Evolutionary conservation across 2,888 invertebrate genomes (phyloP), one percentile per base, ranked within the genome.

Genomic region (Epistrophella euchroma): DNA sequence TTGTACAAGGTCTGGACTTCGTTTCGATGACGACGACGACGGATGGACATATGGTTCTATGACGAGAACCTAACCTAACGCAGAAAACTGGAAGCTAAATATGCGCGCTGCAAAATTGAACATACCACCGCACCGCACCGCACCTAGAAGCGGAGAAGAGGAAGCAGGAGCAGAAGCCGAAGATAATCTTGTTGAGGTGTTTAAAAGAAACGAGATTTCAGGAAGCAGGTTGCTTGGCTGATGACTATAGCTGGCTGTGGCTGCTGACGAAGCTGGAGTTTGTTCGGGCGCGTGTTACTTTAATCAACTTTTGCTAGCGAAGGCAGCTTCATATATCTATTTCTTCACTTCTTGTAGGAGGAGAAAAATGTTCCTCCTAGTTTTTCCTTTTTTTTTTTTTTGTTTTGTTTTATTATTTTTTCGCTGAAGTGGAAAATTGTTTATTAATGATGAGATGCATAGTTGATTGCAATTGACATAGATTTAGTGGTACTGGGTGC

Each of bases 391-490:
- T 50, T 47, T 32, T 56, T 56, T 32, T 58, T 56, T 32, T 56
- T 32, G 13, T 56, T 56, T 11, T 56, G n/a, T 43, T 43, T n/a
- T 11, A 19, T 25, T 50, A 13, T 25, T 66, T 68, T 52, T 32
- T 43, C 28, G 40, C n/a, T 43, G 17, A 74, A 79, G 84, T 84
- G 80, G 75, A 80, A 84, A 84, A 80, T 84, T 84, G 79, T 75
- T 84, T 80, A 84, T 80, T 84, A 84, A 72, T 80, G 79, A 80
- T 80, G 79, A 80, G 79, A 71, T 79, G 71, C 75, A 75, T 56
- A 75, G 84, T 79, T 84, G 75, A 80, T 84, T 84, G 79, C 74
- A 72, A 62, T 75, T 79, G 79, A 84, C 84, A 84, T 84, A 79
- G 74, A 84, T 84, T 79, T 74, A 74, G 35, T 62, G 73, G 47